These are phyloP conservation scores for Euwallacea fornicatus DNA, from an alignment of 1,140 invertebrate species.

Conservation along the genomic window DNA sequence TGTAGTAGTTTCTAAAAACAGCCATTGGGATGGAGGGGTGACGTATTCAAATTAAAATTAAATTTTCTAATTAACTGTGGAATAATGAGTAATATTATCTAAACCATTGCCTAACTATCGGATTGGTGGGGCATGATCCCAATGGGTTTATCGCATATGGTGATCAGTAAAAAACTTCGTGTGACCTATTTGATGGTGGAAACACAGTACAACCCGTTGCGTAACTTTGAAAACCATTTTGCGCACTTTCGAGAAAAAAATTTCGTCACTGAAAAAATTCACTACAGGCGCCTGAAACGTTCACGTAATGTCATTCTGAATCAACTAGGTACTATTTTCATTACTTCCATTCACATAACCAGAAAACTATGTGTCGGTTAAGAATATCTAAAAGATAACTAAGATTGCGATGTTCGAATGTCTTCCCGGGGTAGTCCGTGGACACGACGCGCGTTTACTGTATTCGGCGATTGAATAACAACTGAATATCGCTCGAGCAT, in stretches of 20 bases:
- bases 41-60: slow-evolving; percentile 18
- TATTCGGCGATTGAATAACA: slow-evolving; percentile 30
- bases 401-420: neutral
- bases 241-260: neutral
- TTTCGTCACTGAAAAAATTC: slow-evolving; percentile 7
- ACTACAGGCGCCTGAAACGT: slow-evolving; percentile 1
- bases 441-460: slow-evolving; percentile 19
- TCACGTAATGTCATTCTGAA: neutral
- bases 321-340: neutral
- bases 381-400: too few species aligned
- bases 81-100: slow-evolving; percentile 15
- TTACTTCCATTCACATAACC: too few species aligned
- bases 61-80: slow-evolving; percentile 20
- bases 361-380: too few species aligned
- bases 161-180: neutral
- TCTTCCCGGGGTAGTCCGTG: slow-evolving; percentile 14
- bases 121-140: neutral
- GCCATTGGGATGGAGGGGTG: slow-evolving; percentile 36
- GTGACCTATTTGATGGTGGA: neutral
- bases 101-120: slow-evolving; percentile 28
- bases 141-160: slow-evolving; percentile 23
- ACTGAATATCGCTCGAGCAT: slow-evolving; percentile 32
- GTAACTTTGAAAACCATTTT: slow-evolving; percentile 19
- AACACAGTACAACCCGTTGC: neutral
- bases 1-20: slow-evolving; percentile 44